These are phyloP conservation scores for Glossophaga mutica DNA, from an alignment of 2,797 vertebrate species.

Conservation along the genomic window DNA sequence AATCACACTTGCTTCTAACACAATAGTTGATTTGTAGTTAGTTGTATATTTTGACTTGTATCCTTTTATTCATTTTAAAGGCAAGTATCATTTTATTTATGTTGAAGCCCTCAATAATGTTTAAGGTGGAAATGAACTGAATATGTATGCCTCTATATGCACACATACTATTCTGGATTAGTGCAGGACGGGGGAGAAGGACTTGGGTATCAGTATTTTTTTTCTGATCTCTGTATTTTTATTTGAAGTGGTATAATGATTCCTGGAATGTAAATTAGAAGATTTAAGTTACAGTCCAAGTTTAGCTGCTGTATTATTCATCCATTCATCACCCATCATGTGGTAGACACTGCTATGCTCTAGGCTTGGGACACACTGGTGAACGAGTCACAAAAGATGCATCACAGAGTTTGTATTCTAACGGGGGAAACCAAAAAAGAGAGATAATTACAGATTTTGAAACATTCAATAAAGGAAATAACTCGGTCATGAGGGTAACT, in stretches of 20 bases:
- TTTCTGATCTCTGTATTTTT: not conserved
- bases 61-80: slow-evolving; percentile 25
- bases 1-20: slow-evolving; percentile 19
- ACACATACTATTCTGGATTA: not conserved
- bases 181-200: not conserved
- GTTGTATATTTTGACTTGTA: not conserved
- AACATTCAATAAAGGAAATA: slow-evolving; percentile 3
- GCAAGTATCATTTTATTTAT: slow-evolving; percentile 28
- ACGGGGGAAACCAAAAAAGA: not conserved
- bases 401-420: not conserved
- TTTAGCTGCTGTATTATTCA: not conserved
- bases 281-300: slow-evolving; percentile 29
- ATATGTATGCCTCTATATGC: not conserved
- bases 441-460: not conserved
- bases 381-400: slow-evolving; percentile 14
- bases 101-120: not conserved
- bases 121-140: slow-evolving; percentile 16
- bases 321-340: not conserved
- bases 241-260: not conserved
- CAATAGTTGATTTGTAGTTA: not conserved
- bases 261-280: slow-evolving; percentile 30
- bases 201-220: not conserved
- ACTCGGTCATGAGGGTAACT: not conserved
- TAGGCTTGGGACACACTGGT: not conserved
- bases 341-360: not conserved